Percentiles rank a stretch among this genome's conserved stretches.
These are phyloP conservation scores for Helicoverpa assulta DNA, from an alignment of 2,888 invertebrate genomes.

Conservation along the genomic window DNA sequence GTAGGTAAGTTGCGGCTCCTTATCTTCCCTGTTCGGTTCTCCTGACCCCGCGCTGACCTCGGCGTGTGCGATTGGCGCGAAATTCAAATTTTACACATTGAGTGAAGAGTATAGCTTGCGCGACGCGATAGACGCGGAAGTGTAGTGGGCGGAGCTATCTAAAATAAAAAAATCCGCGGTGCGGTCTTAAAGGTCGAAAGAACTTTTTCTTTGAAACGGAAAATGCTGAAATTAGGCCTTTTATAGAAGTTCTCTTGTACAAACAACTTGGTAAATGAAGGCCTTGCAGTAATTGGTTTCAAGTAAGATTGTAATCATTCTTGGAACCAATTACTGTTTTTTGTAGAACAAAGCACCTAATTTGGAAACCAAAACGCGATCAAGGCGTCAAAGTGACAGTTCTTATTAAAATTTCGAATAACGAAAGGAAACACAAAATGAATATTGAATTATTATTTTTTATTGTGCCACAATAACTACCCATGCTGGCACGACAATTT, in stretches of 20 bases:
- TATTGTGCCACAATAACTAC: neutral
- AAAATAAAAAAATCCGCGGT: too few relatives aligned
- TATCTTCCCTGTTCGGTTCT: too few relatives aligned
- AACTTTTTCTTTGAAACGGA: slow-evolving; percentile 17
- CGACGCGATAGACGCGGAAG: too few relatives aligned
- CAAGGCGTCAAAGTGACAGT: slow-evolving; percentile 14
- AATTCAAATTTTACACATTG: too few relatives aligned
- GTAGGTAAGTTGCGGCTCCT: too few relatives aligned
- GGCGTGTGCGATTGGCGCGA: too few relatives aligned
- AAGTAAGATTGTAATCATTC: slow-evolving; percentile 39
- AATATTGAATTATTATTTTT: slow-evolving; percentile 45
- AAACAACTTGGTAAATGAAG: slow-evolving; percentile 18
- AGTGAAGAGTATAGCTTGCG: too few relatives aligned
- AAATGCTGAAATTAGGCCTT: slow-evolving; percentile 23
- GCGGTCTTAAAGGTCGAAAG: slow-evolving; percentile 10
- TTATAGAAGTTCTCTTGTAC: slow-evolving; percentile 12
- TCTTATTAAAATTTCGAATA: slow-evolving; percentile 31
- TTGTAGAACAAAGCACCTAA: slow-evolving; percentile 32
- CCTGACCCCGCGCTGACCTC: too few relatives aligned
- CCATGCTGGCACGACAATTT: neutral
- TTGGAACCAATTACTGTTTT: slow-evolving; percentile 33
- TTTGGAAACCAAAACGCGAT: slow-evolving; percentile 29
- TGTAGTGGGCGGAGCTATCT: too few relatives aligned
- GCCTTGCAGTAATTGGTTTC: slow-evolving; percentile 35
- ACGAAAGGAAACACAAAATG: slow-evolving; percentile 36